Conservation (phyloP, 2,113 vertebrate genomes). For the Elanus axillaris region DNA sequence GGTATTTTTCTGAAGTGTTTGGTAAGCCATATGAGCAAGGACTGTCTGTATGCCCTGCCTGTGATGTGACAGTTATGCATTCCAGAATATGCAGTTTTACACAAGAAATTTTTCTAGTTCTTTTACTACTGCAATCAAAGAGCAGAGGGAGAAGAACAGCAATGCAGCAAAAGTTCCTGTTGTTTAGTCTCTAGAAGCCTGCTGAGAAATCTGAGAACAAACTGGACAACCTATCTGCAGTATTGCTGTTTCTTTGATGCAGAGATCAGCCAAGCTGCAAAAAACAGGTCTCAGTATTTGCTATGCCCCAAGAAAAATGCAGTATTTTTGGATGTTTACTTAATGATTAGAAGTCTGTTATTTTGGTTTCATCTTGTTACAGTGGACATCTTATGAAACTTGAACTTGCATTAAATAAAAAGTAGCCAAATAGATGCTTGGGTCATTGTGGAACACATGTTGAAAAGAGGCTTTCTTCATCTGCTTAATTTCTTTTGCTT, state of each 20-base stretch:
- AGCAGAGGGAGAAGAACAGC: background rate
- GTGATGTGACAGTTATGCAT: background rate
- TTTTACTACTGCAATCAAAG: background rate
- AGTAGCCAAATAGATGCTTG: background rate
- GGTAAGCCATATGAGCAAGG: background rate
- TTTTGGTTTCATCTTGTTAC: background rate
- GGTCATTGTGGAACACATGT: background rate
- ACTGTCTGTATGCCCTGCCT: background rate
- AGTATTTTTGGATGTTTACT: background rate
- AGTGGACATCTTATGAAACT: background rate
- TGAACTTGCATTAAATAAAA: background rate
- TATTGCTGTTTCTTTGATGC: background rate
- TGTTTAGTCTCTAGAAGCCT: background rate
- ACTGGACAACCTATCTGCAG: background rate
- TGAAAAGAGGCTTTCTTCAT: background rate
- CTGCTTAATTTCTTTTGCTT: background rate
- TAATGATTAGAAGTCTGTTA: background rate
- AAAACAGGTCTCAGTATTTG: background rate
- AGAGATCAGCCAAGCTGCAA: background rate
- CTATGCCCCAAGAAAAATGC: background rate
- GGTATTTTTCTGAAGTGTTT: background rate
- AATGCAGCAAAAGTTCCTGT: background rate
- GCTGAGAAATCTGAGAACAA: background rate
- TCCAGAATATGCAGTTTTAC: background rate
- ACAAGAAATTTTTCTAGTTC: background rate